Evolutionary conservation across 2,113 vertebrate genomes (phyloP).

Genomic region (Zosterops pallidus): DNA sequence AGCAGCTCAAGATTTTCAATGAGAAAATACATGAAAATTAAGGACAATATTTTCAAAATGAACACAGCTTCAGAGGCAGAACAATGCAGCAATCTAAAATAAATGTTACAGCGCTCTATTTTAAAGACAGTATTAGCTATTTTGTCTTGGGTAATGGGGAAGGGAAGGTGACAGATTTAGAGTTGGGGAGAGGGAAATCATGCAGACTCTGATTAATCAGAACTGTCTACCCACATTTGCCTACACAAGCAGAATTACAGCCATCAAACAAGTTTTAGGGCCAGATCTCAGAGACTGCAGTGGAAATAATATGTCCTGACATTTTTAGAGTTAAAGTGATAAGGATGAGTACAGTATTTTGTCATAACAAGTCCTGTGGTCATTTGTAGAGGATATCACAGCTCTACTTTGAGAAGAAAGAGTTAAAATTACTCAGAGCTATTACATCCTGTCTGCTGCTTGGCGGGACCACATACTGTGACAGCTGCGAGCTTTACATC

Average conservation of each 20-base stretch:
- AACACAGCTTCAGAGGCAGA: background rate
- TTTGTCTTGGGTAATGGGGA: background rate
- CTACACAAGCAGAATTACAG: conserved; percentile 32
- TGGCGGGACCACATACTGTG: conserved; percentile 38
- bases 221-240: background rate
- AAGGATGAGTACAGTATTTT: background rate
- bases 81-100: background rate
- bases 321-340: conserved; percentile 26
- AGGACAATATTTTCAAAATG: background rate
- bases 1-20: background rate
- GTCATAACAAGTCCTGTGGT: background rate
- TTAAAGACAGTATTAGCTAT: background rate
- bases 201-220: background rate
- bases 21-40: background rate
- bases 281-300: background rate
- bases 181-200: background rate
- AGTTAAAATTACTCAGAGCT: conserved; percentile 60
- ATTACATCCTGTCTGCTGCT: conserved; percentile 46
- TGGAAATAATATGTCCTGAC: conserved; percentile 22
- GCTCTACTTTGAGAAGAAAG: conserved; percentile 21
- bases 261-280: background rate
- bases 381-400: conserved; percentile 8
- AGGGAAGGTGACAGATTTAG: conserved; percentile 21
- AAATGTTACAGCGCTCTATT: background rate
- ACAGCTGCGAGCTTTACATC: conserved; percentile 36